Evolutionary conservation across 2,113 vertebrate genomes (phyloP).

Genomic region (Lycocorax pyrrhopterus): DNA sequence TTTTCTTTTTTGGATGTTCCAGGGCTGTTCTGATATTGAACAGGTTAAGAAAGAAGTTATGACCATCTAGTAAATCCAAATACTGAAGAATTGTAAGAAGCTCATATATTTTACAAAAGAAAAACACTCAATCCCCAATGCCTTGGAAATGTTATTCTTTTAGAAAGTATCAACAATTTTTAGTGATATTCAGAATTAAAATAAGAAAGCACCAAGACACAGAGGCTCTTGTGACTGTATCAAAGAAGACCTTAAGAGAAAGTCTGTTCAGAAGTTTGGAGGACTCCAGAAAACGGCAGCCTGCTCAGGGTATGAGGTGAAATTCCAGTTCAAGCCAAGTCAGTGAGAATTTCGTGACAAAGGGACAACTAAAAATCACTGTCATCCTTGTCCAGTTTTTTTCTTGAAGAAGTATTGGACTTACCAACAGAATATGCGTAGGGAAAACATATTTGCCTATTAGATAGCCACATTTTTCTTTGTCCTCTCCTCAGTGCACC

Average conservation of each 20-base stretch:
- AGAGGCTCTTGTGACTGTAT: not conserved
- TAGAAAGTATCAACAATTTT: not conserved
- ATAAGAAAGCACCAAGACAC: not conserved
- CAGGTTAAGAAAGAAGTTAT: not conserved
- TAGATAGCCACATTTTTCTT: not conserved
- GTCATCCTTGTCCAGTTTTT: not conserved
- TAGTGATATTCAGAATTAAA: not conserved
- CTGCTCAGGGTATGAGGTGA: not conserved
- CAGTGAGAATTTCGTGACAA: not conserved
- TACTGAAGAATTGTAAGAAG: not conserved
- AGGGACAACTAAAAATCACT: not conserved
- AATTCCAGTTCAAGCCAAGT: not conserved
- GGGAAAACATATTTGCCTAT: not conserved
- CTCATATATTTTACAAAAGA: not conserved
- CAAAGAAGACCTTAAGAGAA: not conserved
- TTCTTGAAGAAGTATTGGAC: not conserved
- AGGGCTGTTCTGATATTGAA: not conserved
- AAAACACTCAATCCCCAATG: not conserved
- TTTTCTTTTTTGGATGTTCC: not conserved
- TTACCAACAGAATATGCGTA: not conserved
- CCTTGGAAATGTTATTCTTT: not conserved
- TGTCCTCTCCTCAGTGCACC: not conserved
- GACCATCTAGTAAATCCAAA: not conserved
- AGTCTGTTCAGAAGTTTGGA: not conserved
- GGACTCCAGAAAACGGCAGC: constrained; percentile 9